Conservation (phyloP, 2,888 invertebrate genomes). For the Synergus laeviventris region DNA sequence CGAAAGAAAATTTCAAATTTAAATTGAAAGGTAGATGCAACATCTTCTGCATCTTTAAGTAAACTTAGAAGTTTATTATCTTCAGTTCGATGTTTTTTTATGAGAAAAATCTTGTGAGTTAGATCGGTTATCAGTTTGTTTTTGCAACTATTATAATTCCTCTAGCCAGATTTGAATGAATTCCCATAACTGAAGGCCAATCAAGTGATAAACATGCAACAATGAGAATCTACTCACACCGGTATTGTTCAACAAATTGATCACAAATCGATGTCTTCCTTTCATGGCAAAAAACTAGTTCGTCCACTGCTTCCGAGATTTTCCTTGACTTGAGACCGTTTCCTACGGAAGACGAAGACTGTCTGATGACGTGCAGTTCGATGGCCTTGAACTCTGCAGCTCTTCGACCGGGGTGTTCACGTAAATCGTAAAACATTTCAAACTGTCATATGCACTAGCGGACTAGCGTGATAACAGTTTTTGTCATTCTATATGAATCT, state of each 20-base stretch:
- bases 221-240: background rate
- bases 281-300: background rate
- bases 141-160: background rate
- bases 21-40: too few species aligned
- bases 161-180: background rate
- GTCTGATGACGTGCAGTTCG: slow-evolving; percentile 37
- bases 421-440: slow-evolving; percentile 9
- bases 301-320: slow-evolving; percentile 18
- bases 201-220: background rate
- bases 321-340: slow-evolving; percentile 12
- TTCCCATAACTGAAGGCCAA: background rate
- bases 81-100: too few species aligned
- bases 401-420: slow-evolving; percentile 32
- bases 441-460: background rate
- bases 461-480: slow-evolving; percentile 14
- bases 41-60: too few species aligned
- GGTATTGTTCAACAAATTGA: background rate
- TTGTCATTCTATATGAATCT: slow-evolving; percentile 29
- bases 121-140: background rate
- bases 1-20: too few species aligned
- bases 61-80: too few species aligned
- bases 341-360: slow-evolving; percentile 11
- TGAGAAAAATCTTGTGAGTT: too few species aligned
- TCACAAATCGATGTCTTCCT: background rate
- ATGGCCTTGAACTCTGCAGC: slow-evolving; percentile 48